phyloP scores from a whole-genome alignment of 2,113 vertebrate species.

The Aspiorhynchus laticeps region DNA sequence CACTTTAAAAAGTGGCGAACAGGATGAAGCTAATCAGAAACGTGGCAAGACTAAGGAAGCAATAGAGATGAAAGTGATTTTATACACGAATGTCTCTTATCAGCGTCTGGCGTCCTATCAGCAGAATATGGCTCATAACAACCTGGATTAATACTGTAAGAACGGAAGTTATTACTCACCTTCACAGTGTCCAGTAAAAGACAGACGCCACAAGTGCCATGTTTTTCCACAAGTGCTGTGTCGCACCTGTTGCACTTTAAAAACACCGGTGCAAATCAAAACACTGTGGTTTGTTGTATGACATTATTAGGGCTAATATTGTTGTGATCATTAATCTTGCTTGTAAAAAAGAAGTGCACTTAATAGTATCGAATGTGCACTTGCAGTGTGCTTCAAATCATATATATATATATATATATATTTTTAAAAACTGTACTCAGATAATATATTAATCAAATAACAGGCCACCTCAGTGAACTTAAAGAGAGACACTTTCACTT shows the following conservation, averaged over 20 bases:
- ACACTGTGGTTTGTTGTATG: not conserved
- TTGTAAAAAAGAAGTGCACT: not conserved
- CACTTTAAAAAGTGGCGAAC: not conserved
- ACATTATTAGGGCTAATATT: not conserved
- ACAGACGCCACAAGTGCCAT: not conserved
- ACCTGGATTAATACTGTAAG: not conserved
- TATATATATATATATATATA: too few species aligned
- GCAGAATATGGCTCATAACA: slow-evolving; percentile 27
- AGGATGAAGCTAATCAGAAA: not conserved
- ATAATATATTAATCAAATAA: not conserved
- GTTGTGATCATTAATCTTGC: not conserved
- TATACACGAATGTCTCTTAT: slow-evolving; percentile 41
- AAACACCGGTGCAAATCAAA: not conserved
- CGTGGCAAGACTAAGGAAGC: not conserved
- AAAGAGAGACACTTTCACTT: not conserved
- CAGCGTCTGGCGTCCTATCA: slow-evolving; percentile 33
- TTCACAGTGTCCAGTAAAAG: not conserved
- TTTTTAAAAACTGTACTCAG: too few species aligned
- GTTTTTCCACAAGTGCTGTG: slow-evolving; percentile 57
- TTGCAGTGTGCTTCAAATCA: not conserved
- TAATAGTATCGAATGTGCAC: too few species aligned
- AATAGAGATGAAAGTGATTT: slow-evolving; percentile 18
- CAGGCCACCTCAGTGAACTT: too few species aligned
- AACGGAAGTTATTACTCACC: slow-evolving; percentile 43
- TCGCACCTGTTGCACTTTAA: slow-evolving; percentile 26